Evolutionary conservation across 1,140 invertebrate genomes (phyloP).

Genomic region (Artemia franciscana): DNA sequence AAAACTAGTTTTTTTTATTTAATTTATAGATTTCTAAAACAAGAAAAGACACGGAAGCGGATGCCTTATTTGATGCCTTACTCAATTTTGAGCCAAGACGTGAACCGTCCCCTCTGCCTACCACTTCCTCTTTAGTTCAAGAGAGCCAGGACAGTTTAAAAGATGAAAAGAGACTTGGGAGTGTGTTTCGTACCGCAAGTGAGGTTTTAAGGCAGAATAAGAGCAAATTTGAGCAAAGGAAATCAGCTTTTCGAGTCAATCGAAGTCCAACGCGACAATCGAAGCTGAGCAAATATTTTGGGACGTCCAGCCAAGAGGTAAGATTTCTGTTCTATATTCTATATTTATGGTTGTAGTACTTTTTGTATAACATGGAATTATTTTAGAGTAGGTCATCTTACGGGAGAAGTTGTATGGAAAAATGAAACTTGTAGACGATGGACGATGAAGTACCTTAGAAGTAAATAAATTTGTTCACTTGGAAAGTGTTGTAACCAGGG

Average conservation of each 20-base stretch:
- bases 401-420: too few species aligned
- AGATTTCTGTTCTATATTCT: too few species aligned
- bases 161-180: background rate
- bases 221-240: background rate
- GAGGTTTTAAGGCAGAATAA: background rate
- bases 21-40: background rate
- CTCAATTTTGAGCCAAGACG: background rate
- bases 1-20: too few species aligned
- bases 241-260: background rate
- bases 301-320: too few species aligned
- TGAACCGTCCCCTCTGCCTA: background rate
- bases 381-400: too few species aligned
- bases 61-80: background rate
- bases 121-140: background rate
- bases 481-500: too few species aligned
- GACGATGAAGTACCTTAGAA: too few species aligned
- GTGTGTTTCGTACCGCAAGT: background rate
- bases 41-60: background rate
- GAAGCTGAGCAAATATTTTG: background rate
- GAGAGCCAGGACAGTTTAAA: too few species aligned
- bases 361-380: too few species aligned
- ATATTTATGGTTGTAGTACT: too few species aligned
- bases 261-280: background rate
- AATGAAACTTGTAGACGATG: too few species aligned
- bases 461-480: too few species aligned